Conservation (phyloP, 1,140 invertebrate genomes). For the Drosophila sechellia region DNA sequence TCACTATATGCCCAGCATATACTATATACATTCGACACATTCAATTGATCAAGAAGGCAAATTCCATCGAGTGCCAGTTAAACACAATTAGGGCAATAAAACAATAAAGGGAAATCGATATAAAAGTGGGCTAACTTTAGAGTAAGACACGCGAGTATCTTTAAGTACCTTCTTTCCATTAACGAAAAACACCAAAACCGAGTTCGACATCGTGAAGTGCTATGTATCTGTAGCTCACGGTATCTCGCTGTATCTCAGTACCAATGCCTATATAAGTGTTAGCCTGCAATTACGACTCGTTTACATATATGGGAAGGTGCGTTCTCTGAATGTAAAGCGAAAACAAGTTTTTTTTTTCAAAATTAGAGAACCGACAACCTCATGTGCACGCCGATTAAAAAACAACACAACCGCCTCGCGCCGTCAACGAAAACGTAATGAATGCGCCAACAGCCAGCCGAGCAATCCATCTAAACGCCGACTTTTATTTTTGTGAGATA, state of each 20-base stretch:
- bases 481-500: conserved; percentile 30
- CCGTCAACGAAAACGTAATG: conserved; percentile 65
- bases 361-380: conserved; percentile 17
- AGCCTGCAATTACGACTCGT: conserved; percentile 23
- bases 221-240: neutral
- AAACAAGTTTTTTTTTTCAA: conserved; percentile 36
- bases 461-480: conserved; percentile 29
- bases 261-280: conserved; percentile 21
- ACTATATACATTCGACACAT: conserved; percentile 11
- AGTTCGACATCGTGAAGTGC: conserved; percentile 52
- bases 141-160: conserved; percentile 23
- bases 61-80: conserved; percentile 9
- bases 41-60: conserved; percentile 39
- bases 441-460: conserved; percentile 19
- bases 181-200: conserved; percentile 85
- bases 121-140: neutral
- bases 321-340: conserved; percentile 16
- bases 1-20: conserved; percentile 38
- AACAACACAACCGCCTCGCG: conserved; percentile 60
- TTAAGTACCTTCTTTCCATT: conserved; percentile 85
- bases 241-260: conserved; percentile 23
- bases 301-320: conserved; percentile 29
- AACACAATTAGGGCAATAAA: conserved; percentile 19
- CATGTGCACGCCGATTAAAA: conserved; percentile 8
- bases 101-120: conserved; percentile 22